A percentile compares a stretch with the other conserved stretches of the same genome.
These are phyloP conservation scores for Otocyon megalotis DNA, from an alignment of 2,113 vertebrate species.

Conservation along the genomic window DNA sequence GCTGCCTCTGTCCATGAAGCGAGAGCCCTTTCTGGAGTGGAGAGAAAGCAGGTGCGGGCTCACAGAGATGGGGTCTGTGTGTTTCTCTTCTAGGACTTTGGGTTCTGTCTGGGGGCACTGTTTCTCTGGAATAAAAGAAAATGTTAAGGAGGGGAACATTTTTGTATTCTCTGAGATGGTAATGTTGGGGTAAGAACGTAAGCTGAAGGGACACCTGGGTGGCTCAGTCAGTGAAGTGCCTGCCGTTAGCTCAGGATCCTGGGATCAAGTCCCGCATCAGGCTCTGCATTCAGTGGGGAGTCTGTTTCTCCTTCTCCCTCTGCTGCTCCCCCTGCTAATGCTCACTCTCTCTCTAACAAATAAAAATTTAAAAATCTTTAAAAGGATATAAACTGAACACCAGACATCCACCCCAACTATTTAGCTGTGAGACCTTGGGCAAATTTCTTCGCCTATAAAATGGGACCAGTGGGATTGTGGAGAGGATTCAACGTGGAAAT, in stretches of 20 bases:
- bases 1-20: neutral
- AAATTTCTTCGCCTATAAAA: neutral
- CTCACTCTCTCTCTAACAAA: too few relatives aligned
- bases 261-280: neutral
- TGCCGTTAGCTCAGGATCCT: neutral
- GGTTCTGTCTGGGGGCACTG: neutral
- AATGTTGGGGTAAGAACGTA: neutral
- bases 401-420: neutral
- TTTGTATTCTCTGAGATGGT: neutral
- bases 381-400: neutral
- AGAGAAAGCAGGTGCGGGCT: too few relatives aligned
- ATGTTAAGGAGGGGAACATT: neutral
- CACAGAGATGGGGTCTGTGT: rapidly evolving
- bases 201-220: neutral
- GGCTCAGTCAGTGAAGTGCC: neutral
- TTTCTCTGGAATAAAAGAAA: neutral
- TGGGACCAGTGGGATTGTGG: neutral
- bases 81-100: neutral
- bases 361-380: too few relatives aligned
- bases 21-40: too few relatives aligned
- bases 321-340: too few relatives aligned
- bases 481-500: neutral
- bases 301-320: too few relatives aligned
- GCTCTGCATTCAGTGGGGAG: too few relatives aligned
- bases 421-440: neutral